phyloP scores from a whole-genome alignment of 2,888 invertebrate genomes.

The Pegoplata infirma region DNA sequence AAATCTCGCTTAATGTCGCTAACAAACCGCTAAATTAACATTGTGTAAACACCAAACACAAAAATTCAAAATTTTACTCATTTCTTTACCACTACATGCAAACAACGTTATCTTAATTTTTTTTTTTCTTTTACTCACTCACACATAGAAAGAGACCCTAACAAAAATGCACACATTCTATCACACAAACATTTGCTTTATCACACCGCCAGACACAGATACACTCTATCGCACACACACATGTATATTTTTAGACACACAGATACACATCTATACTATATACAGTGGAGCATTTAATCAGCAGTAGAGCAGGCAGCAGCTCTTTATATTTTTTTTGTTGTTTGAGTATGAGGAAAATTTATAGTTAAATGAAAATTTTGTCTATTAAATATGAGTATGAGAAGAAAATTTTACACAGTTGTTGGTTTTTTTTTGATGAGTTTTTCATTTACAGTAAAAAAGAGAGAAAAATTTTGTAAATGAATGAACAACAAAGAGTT shows the following conservation, averaged over 20 bases:
- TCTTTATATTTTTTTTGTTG: neutral
- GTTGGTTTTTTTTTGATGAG: too few relatives aligned
- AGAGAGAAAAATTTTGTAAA: neutral
- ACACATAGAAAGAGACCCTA: conserved; percentile 22
- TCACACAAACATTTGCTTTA: neutral
- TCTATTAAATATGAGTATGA: neutral
- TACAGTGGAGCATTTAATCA: conserved; percentile 46
- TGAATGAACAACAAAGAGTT: neutral
- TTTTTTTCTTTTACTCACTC: conserved; percentile 27
- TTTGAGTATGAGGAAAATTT: conserved; percentile 27
- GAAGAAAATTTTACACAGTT: neutral
- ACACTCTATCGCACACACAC: conserved; percentile 8
- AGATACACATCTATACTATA: conserved; percentile 25
- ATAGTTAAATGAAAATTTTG: conserved; percentile 18
- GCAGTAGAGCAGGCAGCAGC: neutral
- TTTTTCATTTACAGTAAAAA: neutral
- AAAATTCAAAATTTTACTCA: neutral
- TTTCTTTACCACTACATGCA: neutral
- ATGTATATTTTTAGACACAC: conserved; percentile 4
- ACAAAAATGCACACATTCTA: conserved; percentile 1
- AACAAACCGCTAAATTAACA: conserved; percentile 11
- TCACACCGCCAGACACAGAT: neutral
- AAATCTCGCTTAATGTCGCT: too few relatives aligned
- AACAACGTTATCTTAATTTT: conserved; percentile 5
- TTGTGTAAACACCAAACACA: neutral